A percentile compares a stretch with the other conserved stretches of the same genome.
Conservation (phyloP, 2,113 vertebrate genomes). For the Lanius ludovicianus region DNA sequence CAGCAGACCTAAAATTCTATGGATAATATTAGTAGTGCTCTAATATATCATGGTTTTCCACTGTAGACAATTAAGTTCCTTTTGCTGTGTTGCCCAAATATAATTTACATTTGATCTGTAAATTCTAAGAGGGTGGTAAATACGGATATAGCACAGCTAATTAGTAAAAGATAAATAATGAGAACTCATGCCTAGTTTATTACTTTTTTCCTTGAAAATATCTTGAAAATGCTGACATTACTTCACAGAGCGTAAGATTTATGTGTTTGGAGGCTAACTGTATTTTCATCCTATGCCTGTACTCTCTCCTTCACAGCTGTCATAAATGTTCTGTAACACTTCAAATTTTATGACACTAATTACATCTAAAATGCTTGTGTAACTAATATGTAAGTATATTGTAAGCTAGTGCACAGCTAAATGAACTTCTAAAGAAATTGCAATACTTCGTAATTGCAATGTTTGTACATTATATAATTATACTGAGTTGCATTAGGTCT, state of each 20-base stretch:
- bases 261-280: not conserved
- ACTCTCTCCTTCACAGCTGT: not conserved
- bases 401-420: constrained; percentile 17
- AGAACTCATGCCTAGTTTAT: not conserved
- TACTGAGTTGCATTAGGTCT: not conserved
- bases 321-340: constrained; percentile 31
- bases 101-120: not conserved
- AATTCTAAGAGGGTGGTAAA: not conserved
- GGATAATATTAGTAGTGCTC: not conserved
- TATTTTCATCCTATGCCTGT: constrained; percentile 11
- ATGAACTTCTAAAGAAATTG: constrained; percentile 38
- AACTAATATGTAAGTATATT: constrained; percentile 41
- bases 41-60: not conserved
- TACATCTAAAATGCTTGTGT: constrained; percentile 43
- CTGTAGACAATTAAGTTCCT: not conserved
- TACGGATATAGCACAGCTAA: not conserved
- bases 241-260: not conserved
- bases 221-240: not conserved
- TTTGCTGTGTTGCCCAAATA: not conserved
- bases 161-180: constrained; percentile 15
- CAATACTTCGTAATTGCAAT: not conserved
- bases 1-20: not conserved
- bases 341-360: constrained; percentile 53
- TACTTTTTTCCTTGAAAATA: not conserved
- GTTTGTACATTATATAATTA: constrained; percentile 43